These are phyloP conservation scores for Lithophane leautieri DNA, from an alignment of 2,888 invertebrate genomes.

Conservation along the genomic window DNA sequence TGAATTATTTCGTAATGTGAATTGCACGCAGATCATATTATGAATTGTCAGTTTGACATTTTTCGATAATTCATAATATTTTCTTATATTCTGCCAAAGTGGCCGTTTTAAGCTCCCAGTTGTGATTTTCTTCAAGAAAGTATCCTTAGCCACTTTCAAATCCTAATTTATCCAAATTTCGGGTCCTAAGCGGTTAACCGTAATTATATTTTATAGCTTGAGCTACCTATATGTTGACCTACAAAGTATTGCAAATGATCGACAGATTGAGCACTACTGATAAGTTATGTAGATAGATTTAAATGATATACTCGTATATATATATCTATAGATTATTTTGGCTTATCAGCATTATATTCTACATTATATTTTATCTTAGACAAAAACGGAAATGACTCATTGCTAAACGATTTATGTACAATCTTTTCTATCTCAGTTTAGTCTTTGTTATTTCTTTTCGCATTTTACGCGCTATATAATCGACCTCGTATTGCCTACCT, in stretches of 20 bases:
- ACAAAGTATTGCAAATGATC: constrained; percentile 15
- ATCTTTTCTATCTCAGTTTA: constrained; percentile 13
- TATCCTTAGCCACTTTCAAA: background rate
- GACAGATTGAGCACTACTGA: constrained; percentile 8
- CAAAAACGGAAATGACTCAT: constrained; percentile 29
- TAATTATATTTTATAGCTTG: background rate
- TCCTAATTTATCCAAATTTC: no score
- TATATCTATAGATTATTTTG: background rate
- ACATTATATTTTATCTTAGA: constrained; percentile 15
- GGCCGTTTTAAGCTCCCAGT: no score
- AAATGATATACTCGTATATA: background rate
- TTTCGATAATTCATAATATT: no score
- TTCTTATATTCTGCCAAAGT: no score
- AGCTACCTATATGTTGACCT: background rate
- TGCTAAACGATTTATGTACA: constrained; percentile 6
- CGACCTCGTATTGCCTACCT: background rate
- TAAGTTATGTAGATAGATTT: background rate
- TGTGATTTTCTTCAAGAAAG: background rate
- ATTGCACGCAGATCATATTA: no score
- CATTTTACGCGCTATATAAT: background rate
- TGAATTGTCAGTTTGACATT: no score
- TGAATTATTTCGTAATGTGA: no score
- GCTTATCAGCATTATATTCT: constrained; percentile 22
- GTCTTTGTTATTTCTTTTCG: background rate
- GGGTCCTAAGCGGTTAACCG: background rate